Base-by-base conservation (phyloP, 1,140 invertebrate species). In the Panulirus ornatus region DNA sequence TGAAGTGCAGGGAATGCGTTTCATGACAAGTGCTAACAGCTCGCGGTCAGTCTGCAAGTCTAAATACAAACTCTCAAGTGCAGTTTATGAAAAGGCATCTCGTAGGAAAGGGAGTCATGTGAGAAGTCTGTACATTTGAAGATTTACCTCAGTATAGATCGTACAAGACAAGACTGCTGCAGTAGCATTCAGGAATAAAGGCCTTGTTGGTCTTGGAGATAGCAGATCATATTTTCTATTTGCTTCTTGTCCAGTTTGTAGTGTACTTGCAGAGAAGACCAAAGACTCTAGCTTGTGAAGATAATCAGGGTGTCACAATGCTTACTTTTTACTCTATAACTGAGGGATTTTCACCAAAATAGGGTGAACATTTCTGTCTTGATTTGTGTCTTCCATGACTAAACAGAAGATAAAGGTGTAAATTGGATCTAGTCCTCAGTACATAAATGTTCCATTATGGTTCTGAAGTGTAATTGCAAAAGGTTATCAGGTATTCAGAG, bases 371-470 rank as follows among this genome's bases (percentile, higher is more conserved):
- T 76, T 47, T 44, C 44, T 73, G 30, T 84, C 82, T 84, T 84
- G 44, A 44, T 71, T 84, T 71, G 36, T 27, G 78, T 84, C 82
- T 84, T 84, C 82, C 82, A 84, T 71, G 66, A 51, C 82, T 84
- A 40, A 84, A 84, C 63, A 84, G 63, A 73, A 47, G 66, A 40
- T 84, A 71, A 44, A 44, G 73, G 44, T 40, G 44, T 40, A 76
- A 73, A 66, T 47, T 73, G 63, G 42, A 71, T 84, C 82, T 84
- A 84, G 82, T 84, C 82, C 82, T 84, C 66, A 44, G 70, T 84
- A 84, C 40, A 58, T 54, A 54, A 81, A 81, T 81, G 22, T 81
- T 81, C 78, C 78, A 81, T 40, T 75, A 16, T 40, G 27, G 78
- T 34, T 54, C 42, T 81, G 78, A 44, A 84, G 36, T 58, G 51